Percentiles rank a stretch among this genome's conserved stretches.
Evolutionary conservation across 2,113 vertebrate genomes (phyloP).

Genomic region (Melanocharis versteri): DNA sequence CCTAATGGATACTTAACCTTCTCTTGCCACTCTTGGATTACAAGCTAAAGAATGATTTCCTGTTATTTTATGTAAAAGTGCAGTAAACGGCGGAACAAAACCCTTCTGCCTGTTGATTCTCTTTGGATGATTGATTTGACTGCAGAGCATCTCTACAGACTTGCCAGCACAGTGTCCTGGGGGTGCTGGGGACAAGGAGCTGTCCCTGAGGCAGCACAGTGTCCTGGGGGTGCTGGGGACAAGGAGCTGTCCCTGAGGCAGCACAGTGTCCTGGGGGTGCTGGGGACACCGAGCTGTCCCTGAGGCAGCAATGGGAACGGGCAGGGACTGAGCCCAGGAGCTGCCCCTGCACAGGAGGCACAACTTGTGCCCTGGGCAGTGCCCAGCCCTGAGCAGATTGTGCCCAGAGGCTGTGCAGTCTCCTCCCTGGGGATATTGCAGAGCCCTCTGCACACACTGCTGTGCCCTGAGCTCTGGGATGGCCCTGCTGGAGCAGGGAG

Average conservation of each 20-base stretch:
- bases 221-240: background rate
- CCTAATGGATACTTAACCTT: background rate
- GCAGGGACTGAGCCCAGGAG: background rate
- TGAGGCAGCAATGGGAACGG: background rate
- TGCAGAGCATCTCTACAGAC: background rate
- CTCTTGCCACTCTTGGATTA: background rate
- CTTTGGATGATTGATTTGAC: background rate
- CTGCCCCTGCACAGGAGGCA: background rate
- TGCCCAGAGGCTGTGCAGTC: background rate
- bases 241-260: background rate
- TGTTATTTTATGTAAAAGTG: background rate
- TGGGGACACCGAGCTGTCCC: background rate
- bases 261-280: background rate
- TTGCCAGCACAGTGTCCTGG: background rate
- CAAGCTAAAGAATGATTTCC: background rate
- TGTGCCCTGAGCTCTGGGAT: background rate
- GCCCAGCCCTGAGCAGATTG: background rate
- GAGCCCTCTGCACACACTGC: background rate
- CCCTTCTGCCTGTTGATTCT: background rate
- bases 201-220: background rate
- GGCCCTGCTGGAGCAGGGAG: background rate
- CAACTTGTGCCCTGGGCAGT: background rate
- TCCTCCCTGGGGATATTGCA: background rate
- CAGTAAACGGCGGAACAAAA: background rate
- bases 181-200: background rate